phyloP scores from a whole-genome alignment of 2,888 invertebrate species.

The Drosophila emarginata region DNA sequence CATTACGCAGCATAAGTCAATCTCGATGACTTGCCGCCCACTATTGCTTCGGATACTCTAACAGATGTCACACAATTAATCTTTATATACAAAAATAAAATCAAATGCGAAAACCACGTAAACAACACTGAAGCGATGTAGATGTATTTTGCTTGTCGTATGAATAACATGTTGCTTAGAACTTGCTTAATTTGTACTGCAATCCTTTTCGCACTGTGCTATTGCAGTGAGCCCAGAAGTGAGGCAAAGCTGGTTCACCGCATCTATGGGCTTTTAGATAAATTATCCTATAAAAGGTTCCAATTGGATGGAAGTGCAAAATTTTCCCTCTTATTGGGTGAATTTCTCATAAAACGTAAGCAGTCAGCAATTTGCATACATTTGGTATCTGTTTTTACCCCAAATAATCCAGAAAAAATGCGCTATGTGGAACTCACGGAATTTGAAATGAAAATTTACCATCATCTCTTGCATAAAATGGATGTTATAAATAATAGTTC shows the following conservation, averaged over 20 bases:
- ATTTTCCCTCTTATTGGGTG: conserved; percentile 65
- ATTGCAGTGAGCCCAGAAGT: neutral
- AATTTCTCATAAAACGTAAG: conserved; percentile 79
- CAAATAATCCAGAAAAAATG: conserved; percentile 61
- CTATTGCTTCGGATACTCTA: no score
- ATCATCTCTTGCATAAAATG: conserved; percentile 65
- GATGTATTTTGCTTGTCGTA: conserved; percentile 38
- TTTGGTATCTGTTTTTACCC: no score
- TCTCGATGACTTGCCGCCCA: no score
- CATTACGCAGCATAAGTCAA: no score
- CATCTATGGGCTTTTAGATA: conserved; percentile 57
- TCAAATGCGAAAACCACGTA: no score
- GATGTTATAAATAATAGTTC: conserved; percentile 35
- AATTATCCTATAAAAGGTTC: conserved; percentile 53
- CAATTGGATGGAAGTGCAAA: conserved; percentile 65
- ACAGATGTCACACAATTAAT: no score
- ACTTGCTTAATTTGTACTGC: conserved; percentile 17
- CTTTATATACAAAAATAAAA: no score
- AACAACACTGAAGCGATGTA: conserved; percentile 19
- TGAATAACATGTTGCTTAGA: conserved; percentile 65
- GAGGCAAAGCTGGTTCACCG: conserved; percentile 55
- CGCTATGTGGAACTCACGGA: conserved; percentile 72
- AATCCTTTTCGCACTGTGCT: conserved; percentile 41
- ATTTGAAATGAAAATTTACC: conserved; percentile 71
- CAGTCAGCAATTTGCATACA: neutral